A percentile compares a stretch with the other conserved stretches of the same genome.
Conservation (phyloP, 2,888 invertebrate species). For the Andrena dorsata region DNA sequence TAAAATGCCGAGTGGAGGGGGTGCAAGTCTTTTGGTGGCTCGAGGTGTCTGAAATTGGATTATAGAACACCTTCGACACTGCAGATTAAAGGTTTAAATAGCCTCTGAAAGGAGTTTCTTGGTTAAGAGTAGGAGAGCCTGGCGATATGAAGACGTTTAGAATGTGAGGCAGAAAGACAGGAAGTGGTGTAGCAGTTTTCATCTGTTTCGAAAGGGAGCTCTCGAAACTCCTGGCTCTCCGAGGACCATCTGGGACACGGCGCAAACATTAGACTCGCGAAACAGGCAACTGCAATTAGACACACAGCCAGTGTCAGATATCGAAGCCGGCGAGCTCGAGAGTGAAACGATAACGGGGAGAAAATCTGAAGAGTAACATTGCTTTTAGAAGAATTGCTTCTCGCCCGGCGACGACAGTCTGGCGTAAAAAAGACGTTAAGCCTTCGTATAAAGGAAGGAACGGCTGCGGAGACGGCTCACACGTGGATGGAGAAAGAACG, state of each 20-base stretch:
- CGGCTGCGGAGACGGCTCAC: neutral
- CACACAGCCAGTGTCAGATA: neutral
- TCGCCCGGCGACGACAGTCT: conserved; percentile 59
- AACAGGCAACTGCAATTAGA: conserved; percentile 5
- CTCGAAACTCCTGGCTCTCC: too few species aligned
- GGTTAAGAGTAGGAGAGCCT: too few species aligned
- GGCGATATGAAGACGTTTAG: too few species aligned
- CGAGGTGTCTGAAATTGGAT: too few species aligned
- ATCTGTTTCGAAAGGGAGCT: too few species aligned
- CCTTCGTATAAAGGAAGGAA: conserved; percentile 35
- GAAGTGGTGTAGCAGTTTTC: too few species aligned
- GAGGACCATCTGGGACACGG: too few species aligned
- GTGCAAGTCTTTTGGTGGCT: too few species aligned
- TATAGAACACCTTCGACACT: too few species aligned
- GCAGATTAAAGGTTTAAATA: too few species aligned
- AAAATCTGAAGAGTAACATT: conserved; percentile 7
- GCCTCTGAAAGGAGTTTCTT: too few species aligned
- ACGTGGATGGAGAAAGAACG: conserved; percentile 8
- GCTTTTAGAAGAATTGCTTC: conserved; percentile 60
- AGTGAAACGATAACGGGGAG: conserved; percentile 5
- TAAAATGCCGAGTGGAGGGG: neutral
- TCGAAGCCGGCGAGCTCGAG: conserved; percentile 2
- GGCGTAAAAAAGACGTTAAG: conserved; percentile 63
- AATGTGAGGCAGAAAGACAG: too few species aligned
- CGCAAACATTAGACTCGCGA: conserved; percentile 3